Evolutionary conservation across 2,797 vertebrate species (phyloP).

Genomic region (Champsocephalus esox): DNA sequence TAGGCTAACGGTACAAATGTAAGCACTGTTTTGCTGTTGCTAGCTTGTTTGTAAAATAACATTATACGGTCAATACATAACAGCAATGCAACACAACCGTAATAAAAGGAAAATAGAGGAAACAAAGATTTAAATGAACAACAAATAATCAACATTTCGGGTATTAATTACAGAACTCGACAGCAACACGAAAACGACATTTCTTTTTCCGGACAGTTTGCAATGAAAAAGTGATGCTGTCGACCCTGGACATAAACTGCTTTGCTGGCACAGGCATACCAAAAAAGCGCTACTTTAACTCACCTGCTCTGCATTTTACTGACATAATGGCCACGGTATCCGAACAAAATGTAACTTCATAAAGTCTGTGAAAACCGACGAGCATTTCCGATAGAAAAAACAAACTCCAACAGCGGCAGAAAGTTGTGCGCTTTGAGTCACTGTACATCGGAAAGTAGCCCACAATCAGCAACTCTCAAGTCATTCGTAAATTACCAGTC

Average conservation of each 20-base stretch:
- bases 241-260: conserved; percentile 55
- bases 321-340: conserved; percentile 61
- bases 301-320: conserved; percentile 68
- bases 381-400: conserved; percentile 14
- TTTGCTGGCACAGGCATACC: conserved; percentile 52
- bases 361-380: not conserved
- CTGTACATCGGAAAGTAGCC: conserved; percentile 56
- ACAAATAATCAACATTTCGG: not conserved
- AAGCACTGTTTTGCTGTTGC: not conserved
- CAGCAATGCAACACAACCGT: not conserved
- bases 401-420: conserved; percentile 11
- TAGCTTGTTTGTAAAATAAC: conserved; percentile 16
- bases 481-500: conserved; percentile 72
- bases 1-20: not conserved
- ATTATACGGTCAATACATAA: conserved; percentile 2
- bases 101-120: not conserved
- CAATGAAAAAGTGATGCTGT: conserved; percentile 50
- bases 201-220: conserved; percentile 16
- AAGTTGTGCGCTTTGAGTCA: conserved; percentile 41
- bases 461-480: conserved; percentile 57
- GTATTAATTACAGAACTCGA: not conserved
- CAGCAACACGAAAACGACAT: not conserved
- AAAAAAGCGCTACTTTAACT: conserved; percentile 54
- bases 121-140: not conserved
- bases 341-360: conserved; percentile 15